Conservation (phyloP, 2,797 vertebrate genomes). For the Heliangelus exortis region DNA sequence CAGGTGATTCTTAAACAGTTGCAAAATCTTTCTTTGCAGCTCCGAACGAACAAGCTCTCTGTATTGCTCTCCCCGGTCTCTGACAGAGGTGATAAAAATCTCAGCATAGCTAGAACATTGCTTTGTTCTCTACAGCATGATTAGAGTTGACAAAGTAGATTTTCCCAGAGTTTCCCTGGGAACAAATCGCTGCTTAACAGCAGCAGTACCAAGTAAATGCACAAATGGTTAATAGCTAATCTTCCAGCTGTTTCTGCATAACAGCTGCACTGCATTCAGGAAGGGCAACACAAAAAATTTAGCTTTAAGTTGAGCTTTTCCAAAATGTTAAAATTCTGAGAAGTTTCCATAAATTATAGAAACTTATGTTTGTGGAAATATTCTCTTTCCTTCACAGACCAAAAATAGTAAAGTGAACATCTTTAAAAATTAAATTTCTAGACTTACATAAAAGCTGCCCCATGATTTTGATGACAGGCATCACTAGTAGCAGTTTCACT, state of each 20-base stretch:
- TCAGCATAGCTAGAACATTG: neutral
- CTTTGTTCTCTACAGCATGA: neutral
- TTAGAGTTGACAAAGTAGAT: neutral
- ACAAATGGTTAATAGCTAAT: neutral
- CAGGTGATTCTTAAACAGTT: neutral
- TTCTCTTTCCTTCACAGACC: neutral
- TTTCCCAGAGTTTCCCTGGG: neutral
- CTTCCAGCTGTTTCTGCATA: neutral
- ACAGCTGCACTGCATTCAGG: neutral
- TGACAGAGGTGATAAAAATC: slow-evolving; percentile 12
- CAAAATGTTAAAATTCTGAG: neutral
- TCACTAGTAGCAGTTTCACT: neutral
- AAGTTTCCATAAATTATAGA: neutral
- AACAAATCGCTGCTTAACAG: neutral
- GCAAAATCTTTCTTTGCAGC: neutral
- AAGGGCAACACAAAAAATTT: neutral
- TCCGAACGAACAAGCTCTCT: neutral
- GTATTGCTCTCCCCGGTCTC: neutral
- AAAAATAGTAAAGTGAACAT: neutral
- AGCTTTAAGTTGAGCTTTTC: neutral
- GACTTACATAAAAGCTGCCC: neutral
- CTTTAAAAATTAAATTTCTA: neutral
- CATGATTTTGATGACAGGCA: neutral
- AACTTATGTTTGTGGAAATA: neutral
- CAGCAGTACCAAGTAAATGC: neutral